phyloP scores from a whole-genome alignment of 1,140 invertebrate species.

The Zophobas morio region DNA sequence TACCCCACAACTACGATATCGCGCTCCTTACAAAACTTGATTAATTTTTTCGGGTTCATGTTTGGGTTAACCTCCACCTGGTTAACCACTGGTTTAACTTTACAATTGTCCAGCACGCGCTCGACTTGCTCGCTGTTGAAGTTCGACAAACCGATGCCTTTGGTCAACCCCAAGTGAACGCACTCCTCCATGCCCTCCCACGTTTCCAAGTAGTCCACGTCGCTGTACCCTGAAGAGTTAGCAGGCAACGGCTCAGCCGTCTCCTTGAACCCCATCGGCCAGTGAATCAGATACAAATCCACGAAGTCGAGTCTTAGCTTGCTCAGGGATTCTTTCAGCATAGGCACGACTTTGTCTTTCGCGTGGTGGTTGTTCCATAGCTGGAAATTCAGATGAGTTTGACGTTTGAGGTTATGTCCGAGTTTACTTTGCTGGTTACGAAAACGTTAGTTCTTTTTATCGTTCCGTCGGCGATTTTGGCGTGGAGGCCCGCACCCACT shows the following conservation, averaged over 20 bases:
- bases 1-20: no score
- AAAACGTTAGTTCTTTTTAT: conserved; percentile 90
- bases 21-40: no score
- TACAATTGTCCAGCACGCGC: no score
- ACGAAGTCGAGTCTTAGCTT: conserved; percentile 82
- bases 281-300: no score
- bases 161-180: no score
- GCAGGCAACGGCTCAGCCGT: conserved; percentile 65
- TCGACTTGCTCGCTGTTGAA: no score
- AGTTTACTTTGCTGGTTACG: conserved; percentile 82
- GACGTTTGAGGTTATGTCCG: background rate
- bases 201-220: no score
- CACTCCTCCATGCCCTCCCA: no score
- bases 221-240: conserved; percentile 15
- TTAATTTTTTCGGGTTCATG: no score
- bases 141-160: no score
- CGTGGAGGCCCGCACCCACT: conserved; percentile 81
- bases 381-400: conserved; percentile 65
- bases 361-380: conserved; percentile 79
- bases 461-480: conserved; percentile 81
- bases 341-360: conserved; percentile 70
- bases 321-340: conserved; percentile 76
- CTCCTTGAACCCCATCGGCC: conserved; percentile 58
- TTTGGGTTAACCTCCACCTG: no score
- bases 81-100: no score